phyloP scores from a whole-genome alignment of 2,888 invertebrate species.

The Romanomermis culicivorax region DNA sequence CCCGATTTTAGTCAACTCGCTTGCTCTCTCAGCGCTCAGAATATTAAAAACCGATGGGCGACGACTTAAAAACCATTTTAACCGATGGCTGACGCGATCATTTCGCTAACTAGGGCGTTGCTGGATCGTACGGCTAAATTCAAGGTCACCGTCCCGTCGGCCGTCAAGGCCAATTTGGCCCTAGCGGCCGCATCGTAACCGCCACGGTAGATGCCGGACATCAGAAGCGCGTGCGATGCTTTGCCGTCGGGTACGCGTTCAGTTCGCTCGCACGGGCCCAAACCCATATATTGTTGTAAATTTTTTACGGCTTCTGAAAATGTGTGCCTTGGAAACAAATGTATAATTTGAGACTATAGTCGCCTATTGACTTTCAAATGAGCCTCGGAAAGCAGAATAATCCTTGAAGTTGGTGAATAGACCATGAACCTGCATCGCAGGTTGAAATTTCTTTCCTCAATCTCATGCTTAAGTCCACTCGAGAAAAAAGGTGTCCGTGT shows the following conservation, averaged over 20 bases:
- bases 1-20: too few relatives aligned
- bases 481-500: too few relatives aligned
- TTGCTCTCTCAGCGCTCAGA: too few relatives aligned
- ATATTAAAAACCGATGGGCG: too few relatives aligned
- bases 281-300: slow-evolving; percentile 55
- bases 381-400: too few relatives aligned
- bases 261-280: slow-evolving; percentile 60
- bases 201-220: slow-evolving; percentile 43
- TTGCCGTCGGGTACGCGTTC: slow-evolving; percentile 63
- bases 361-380: too few relatives aligned
- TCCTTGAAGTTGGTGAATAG: background rate
- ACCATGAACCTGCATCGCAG: too few relatives aligned
- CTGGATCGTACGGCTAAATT: slow-evolving; percentile 56
- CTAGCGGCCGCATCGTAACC: slow-evolving; percentile 68
- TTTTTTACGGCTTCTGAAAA: slow-evolving; percentile 50
- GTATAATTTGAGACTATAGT: too few relatives aligned
- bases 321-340: too few relatives aligned
- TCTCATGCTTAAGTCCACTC: too few relatives aligned
- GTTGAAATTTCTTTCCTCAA: too few relatives aligned
- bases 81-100: slow-evolving; percentile 51
- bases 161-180: slow-evolving; percentile 56
- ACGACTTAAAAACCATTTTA: slow-evolving; percentile 29
- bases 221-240: slow-evolving; percentile 52
- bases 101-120: background rate
- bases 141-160: slow-evolving; percentile 59